Percentiles rank a stretch among this genome's conserved stretches.
Conservation (phyloP, 2,113 vertebrate genomes). For the Mungos mungo region DNA sequence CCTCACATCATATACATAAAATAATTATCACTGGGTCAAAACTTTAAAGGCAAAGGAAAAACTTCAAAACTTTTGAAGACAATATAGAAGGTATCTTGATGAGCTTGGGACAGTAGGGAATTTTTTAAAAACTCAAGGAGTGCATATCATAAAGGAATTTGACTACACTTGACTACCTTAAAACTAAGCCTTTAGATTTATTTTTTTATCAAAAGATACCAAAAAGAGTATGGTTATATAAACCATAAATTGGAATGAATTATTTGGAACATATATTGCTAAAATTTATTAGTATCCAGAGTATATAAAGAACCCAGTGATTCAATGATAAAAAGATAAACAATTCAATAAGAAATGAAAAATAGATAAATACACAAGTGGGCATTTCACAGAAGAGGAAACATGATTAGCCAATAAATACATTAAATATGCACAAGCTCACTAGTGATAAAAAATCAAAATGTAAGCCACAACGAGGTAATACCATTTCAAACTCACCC, state of each 20-base stretch:
- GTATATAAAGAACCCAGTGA: background rate
- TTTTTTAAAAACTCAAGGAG: background rate
- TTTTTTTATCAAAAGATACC: slow-evolving; percentile 20
- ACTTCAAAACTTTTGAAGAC: background rate
- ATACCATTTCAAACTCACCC: background rate
- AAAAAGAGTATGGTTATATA: background rate
- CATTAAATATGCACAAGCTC: background rate
- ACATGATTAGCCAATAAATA: background rate
- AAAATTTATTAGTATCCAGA: background rate
- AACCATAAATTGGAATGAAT: background rate
- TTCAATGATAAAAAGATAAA: slow-evolving; percentile 21
- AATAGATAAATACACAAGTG: background rate
- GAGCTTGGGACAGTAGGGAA: background rate
- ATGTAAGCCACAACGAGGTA: background rate
- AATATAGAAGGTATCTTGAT: background rate
- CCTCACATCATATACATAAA: background rate
- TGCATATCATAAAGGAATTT: background rate
- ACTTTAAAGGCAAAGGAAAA: background rate
- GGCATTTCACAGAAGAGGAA: background rate
- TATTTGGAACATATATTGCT: background rate
- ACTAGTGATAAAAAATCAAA: slow-evolving; percentile 19
- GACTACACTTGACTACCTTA: background rate
- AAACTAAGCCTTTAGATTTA: background rate
- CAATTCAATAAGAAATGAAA: background rate
- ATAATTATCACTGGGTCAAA: background rate